Evolutionary conservation across 1,140 invertebrate genomes (phyloP), one percentile per base, ranked within the genome.

Genomic region (Solenopsis fugax): DNA sequence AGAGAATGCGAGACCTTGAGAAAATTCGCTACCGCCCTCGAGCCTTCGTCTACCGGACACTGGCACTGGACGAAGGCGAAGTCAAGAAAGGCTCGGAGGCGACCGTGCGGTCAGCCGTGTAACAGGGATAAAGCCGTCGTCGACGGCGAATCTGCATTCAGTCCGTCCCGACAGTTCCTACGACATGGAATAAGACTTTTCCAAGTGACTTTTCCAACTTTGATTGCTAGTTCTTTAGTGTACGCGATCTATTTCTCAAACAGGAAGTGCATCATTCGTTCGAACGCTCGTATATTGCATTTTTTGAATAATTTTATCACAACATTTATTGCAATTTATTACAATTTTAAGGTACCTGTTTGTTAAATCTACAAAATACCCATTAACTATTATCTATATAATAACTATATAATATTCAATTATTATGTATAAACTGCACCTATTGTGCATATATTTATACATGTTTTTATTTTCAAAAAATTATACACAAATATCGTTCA

Each of bases 1-100:
- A 24, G 64, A 45, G 64, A 81, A 45, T 13, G 34, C 5, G 62
- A 69, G 52, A 73, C 69, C 54, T 56, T 60, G 54, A 60, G 18
- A 60, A 29, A 65, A 67, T 12, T n/a, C 18, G n/a, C 45, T 50
- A 37, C 6, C 18, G 24, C 54, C 69, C 41, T 84, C 80, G 13
- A 82, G 10, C 18, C 37, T 84, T 60, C 48, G 24, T 41, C 1
- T 9, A 21, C 6, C 10, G 56, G 18, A 37, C 18, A 41, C 41
- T n/a, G 3, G 56, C 16, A 56, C 37, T 69, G 78, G 34, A 75
- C 54, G 41, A 84, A 84, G 69, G 45, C 4, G n/a, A 72, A 34
- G 21, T 73, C 24, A 73, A 82, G 54, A 73, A 84, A 82, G 80
- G n/a, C 34, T 81, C 2, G 37, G 48, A 18, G 48, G 50, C 72